phyloP scores from a whole-genome alignment of 2,888 invertebrate genomes.

The Drosophila sordidula region DNA sequence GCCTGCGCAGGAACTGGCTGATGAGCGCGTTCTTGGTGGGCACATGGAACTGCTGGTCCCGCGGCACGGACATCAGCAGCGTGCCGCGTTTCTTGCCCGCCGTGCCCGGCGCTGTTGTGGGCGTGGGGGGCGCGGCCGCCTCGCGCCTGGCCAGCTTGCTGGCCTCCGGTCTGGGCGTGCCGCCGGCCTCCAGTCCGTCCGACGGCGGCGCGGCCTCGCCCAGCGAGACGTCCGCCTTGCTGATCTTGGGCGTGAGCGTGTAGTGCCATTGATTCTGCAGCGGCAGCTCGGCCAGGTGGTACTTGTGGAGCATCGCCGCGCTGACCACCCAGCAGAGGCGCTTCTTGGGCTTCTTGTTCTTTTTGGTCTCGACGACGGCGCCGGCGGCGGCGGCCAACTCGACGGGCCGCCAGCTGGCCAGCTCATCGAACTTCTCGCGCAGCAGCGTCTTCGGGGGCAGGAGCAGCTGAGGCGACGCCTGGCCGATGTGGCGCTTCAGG shows the following conservation, averaged over 20 bases:
- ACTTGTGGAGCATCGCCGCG: conserved; percentile 86
- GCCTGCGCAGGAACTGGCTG: conserved; percentile 85
- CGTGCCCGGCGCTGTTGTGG: conserved; percentile 2
- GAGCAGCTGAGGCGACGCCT: conserved; percentile 72
- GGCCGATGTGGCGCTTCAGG: conserved; percentile 85
- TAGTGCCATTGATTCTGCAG: conserved; percentile 87
- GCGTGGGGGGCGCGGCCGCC: conserved; percentile 35
- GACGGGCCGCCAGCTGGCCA: conserved; percentile 87
- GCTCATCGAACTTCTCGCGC: conserved; percentile 86
- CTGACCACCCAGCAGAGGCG: conserved; percentile 89
- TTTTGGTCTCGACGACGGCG: conserved; percentile 45
- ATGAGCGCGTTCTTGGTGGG: conserved; percentile 84
- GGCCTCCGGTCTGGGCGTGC: conserved; percentile 11
- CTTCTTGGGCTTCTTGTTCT: conserved; percentile 83
- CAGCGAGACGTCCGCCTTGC: conserved; percentile 33
- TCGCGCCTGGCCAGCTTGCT: conserved; percentile 12
- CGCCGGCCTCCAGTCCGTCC: conserved; percentile 1
- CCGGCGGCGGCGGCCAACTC: conserved; percentile 68
- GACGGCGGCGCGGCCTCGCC: conserved; percentile 17
- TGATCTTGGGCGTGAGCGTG: conserved; percentile 79
- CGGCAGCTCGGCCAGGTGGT: conserved; percentile 85
- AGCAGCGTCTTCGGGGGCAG: conserved; percentile 81
- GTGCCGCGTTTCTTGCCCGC: conserved; percentile 82
- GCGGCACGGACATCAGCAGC: conserved; percentile 83
- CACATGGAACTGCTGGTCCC: conserved; percentile 80